Evolutionary conservation across 1,140 invertebrate species (phyloP).

Genomic region (Schlechtendalia chinensis): DNA sequence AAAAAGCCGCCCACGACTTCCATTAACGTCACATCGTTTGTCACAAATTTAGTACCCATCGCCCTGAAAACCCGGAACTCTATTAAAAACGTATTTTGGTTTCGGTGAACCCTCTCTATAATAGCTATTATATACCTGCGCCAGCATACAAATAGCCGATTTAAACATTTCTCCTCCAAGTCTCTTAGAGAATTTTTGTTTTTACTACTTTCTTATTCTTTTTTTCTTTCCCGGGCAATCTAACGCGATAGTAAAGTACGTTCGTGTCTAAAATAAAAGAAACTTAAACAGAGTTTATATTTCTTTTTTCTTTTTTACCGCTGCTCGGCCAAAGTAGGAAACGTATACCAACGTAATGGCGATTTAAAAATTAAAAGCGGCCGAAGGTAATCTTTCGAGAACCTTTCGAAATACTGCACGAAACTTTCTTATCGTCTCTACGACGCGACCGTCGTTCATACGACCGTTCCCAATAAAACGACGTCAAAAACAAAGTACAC

Average conservation of each 20-base stretch:
- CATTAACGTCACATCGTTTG: conserved; percentile 48
- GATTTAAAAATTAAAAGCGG: conserved; percentile 8
- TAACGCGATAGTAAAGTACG: neutral
- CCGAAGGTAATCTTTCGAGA: neutral
- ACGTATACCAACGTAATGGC: neutral
- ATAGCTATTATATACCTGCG: neutral
- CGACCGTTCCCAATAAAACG: neutral
- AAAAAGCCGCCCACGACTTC: conserved; percentile 49
- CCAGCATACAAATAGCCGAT: conserved; percentile 45
- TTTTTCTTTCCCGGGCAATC: conserved; percentile 23
- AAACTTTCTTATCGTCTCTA: neutral
- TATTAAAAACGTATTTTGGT: conserved; percentile 48
- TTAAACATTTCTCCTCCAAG: conserved; percentile 18
- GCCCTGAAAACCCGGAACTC: conserved; percentile 40
- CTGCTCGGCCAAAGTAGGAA: too few relatives aligned
- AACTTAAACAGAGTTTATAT: conserved; percentile 2
- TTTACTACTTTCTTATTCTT: conserved; percentile 32
- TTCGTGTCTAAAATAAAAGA: conserved; percentile 46
- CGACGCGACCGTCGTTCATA: neutral
- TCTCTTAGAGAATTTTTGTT: conserved; percentile 27
- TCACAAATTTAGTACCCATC: conserved; percentile 48
- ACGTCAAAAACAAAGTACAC: neutral
- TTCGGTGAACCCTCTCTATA: conserved; percentile 22
- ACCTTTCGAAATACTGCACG: neutral
- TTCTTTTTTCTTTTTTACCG: conserved; percentile 16